Evolutionary conservation across 2,113 vertebrate genomes (phyloP).

Genomic region (Ammodytes dubius): DNA sequence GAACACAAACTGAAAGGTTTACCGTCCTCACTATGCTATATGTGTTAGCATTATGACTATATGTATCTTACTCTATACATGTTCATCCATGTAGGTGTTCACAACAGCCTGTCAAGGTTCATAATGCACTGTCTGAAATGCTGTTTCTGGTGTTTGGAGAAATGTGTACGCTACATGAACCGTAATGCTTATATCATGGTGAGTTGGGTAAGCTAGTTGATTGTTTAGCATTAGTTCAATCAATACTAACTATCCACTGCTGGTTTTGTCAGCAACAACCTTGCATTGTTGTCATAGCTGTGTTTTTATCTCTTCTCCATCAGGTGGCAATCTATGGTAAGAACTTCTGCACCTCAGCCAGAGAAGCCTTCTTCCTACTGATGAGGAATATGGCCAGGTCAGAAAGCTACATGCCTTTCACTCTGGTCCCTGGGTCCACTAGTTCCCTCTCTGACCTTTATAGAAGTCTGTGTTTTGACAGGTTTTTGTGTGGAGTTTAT

Average conservation of each 20-base stretch:
- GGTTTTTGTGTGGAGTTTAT: no score
- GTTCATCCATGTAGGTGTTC: conserved; percentile 76
- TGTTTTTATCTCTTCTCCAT: conserved; percentile 39
- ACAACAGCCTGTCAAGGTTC: conserved; percentile 87
- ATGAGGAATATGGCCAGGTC: conserved; percentile 96
- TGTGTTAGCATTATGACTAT: not conserved
- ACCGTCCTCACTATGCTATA: not conserved
- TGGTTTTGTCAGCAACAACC: not conserved
- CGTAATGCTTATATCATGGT: conserved; percentile 96
- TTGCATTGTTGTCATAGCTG: not conserved
- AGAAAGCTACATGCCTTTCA: not conserved
- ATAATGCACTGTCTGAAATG: conserved; percentile 91
- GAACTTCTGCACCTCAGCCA: conserved; percentile 92
- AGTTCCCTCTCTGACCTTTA: not conserved
- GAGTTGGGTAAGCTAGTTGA: conserved; percentile 50
- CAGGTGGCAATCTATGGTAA: conserved; percentile 95
- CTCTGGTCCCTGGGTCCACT: not conserved
- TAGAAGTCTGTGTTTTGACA: no score
- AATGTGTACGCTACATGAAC: conserved; percentile 92
- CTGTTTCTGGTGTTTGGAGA: conserved; percentile 97
- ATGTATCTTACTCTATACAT: not conserved
- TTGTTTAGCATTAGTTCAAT: not conserved
- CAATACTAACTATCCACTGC: not conserved
- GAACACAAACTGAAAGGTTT: conserved; percentile 90
- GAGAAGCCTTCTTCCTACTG: conserved; percentile 91